Evolutionary conservation across 2,113 vertebrate genomes (phyloP), one percentile per base, ranked within the genome.

Genomic region (Ploceus nigricollis): DNA sequence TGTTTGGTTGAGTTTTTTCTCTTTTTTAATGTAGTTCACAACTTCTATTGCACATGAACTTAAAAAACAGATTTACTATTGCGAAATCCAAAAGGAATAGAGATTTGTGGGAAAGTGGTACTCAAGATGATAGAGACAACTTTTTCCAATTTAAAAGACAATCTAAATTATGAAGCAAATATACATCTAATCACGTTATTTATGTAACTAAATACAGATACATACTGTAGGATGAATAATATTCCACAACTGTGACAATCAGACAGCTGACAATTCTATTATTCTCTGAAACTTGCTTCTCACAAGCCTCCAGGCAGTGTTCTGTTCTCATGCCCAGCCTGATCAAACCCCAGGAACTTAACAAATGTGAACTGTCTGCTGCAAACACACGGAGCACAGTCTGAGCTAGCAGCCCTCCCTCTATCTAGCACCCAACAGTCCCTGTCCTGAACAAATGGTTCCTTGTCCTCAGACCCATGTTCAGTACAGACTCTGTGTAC

Each of bases 371-470:
- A 56, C 23, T 40, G n/a, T 19, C 44, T 77, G 51, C 35, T 92
- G 64, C 30, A 30, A 79, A 61, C 37, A 27, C 0, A 1, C 0
- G 10, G 44, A 79, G 35, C 21, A 8, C 1, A 15, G 57, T 9
- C 15, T 28, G 40, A 90, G 54, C 53, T 27, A 13, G 21, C 0
- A 0, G 7, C 9, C 14, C 71, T 60, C 31, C n/a, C 51, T 70
- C 72, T n/a, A 3, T 4, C 30, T 7, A 35, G 15, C 30, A 44
- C 16, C 66, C 68, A 65, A 8, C 28, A 64, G 54, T 16, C 39
- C 56, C 58, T 53, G 17, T 31, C 25, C 70, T 48, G 12, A 82
- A 76, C 57, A 88, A 90, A 80, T 1, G 11, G 54, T 2, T 63
- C 37, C 47, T 73, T 63, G 39, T 63, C 47, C 71, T 73, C 76